These are phyloP conservation scores for Chrysemys picta DNA, from an alignment of 2,113 vertebrate genomes.

Conservation along the genomic window DNA sequence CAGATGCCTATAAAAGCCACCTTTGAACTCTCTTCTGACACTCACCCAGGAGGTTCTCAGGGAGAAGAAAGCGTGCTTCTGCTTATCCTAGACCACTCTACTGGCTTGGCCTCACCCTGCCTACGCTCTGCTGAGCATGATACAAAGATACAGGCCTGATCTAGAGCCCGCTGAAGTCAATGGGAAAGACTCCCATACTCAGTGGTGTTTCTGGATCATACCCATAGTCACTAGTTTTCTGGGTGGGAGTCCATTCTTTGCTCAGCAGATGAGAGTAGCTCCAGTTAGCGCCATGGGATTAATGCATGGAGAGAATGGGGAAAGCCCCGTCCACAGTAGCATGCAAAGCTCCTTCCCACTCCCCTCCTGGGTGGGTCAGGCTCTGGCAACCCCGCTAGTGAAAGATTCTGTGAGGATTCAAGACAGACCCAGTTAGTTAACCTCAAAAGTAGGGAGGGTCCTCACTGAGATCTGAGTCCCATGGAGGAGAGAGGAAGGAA, in stretches of 20 bases:
- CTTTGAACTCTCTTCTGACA: background rate
- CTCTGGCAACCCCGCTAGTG: background rate
- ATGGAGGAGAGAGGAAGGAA: background rate
- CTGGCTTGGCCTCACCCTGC: background rate
- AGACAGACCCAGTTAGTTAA: background rate
- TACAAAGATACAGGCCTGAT: background rate
- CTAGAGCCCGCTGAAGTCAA: background rate
- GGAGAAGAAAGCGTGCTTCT: background rate
- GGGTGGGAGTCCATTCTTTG: background rate
- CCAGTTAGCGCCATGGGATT: background rate
- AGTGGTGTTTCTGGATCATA: background rate
- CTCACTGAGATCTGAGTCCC: background rate
- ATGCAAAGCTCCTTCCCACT: background rate
- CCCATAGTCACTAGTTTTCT: background rate
- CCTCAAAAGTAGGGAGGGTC: background rate
- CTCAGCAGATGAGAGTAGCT: background rate
- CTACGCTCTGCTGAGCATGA: background rate
- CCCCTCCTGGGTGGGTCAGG: background rate
- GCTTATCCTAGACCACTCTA: background rate
- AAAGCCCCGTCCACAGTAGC: background rate
- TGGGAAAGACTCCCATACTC: background rate
- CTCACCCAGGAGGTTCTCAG: background rate
- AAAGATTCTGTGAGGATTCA: no score
- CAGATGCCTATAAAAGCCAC: background rate
- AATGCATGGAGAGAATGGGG: background rate